phyloP scores from a whole-genome alignment of 2,113 vertebrate genomes.

The Poicephalus meyeri region DNA sequence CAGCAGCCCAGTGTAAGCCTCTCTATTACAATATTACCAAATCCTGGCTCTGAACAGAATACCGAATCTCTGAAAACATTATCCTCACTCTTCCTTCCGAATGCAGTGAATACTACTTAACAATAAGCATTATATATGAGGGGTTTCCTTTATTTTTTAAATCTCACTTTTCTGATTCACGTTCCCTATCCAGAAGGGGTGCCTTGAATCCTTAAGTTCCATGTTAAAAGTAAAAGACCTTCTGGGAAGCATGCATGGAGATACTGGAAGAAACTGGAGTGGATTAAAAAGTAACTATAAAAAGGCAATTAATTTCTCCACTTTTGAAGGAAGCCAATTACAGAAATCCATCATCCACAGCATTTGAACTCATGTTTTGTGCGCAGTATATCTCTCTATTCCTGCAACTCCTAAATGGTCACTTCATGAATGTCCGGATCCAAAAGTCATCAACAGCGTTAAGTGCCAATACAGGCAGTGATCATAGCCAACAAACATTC shows the following conservation, averaged over 20 bases:
- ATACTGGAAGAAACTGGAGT: background rate
- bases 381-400: background rate
- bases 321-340: background rate
- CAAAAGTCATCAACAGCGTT: fast-evolving
- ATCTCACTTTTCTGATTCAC: background rate
- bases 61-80: background rate
- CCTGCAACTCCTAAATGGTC: background rate
- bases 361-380: background rate
- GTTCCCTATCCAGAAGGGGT: background rate
- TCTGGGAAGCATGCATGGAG: background rate
- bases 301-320: background rate
- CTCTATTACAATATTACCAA: background rate
- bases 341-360: background rate
- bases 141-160: background rate
- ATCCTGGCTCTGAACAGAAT: background rate
- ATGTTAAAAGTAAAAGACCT: background rate
- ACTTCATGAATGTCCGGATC: background rate
- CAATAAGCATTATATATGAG: background rate
- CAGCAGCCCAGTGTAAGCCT: background rate
- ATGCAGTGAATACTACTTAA: background rate
- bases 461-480: background rate
- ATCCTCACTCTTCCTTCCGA: background rate
- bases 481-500: background rate
- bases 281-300: background rate
- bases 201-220: background rate